Conservation (phyloP, 2,113 vertebrate genomes). For the rat (Rattus norvegicus) region GRCr8 NC_086039.1:80976501-80977000, state of each 20-base stretch:
- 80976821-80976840: not conserved
- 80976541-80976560: not conserved
- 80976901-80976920: not conserved
- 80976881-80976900: not conserved
- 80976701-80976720: not conserved
- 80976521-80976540: not conserved
- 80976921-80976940: not conserved
- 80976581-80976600: slow-evolving; percentile 12
- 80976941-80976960: not conserved
- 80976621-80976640: slow-evolving; percentile 26
- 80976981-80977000: not conserved
- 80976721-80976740: not conserved
- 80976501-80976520: not conserved
- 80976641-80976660: not conserved
- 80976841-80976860: not conserved
- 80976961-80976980: not conserved
- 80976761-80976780: not conserved
- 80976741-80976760: not conserved
- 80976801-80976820: not conserved
- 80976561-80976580: not conserved
- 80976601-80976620: not conserved
- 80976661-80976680: slow-evolving; percentile 34
- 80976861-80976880: slow-evolving; percentile 14
- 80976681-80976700: slow-evolving; percentile 28
- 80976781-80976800: not conserved